Evolutionary conservation across 2,888 invertebrate species (phyloP), one percentile per base, ranked within the genome.

Genomic region (Chymomyza caudatula): DNA sequence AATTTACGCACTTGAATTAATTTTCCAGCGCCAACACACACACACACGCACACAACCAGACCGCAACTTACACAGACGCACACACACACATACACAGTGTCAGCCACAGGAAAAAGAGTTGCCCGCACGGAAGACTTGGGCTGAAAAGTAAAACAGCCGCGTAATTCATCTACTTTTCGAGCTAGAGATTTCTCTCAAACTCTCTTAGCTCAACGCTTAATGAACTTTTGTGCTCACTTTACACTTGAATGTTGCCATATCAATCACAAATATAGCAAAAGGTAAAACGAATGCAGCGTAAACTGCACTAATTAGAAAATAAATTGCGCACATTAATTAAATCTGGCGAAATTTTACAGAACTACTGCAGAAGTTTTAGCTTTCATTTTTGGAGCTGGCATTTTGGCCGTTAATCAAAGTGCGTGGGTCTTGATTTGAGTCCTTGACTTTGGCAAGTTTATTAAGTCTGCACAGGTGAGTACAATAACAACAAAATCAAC

Each of bases 1-100:
- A 74, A 85, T 86, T 86, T 82, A 86, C 83, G 72, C 79, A 76
- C 71, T 85, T 73, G 76, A 82, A 86, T 86, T 85, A 82, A 86
- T 77, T 86, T 86, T 49, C 58, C 69, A 54, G 58, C 55, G 42
- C 73, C 29, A 37, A 11, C 29, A 37, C 8, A 37, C 11, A 37
- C 11, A 37, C n/a, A n/a, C n/a, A n/a, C n/a, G n/a, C n/a, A 37
- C 29, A 37, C 29, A 11, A 11, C 29, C 29, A 55, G 15, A 55
- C 55, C 15, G 15, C 20, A 4, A 23, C 55, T 4, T 19, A 55
- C 17, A 4, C 29, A 77, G 22, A 20, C 19, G 19, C 56, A 17
- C 3, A 42, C 20, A 43, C 56, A 11, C 42, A 19, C 20, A 11
- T 1, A 42, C 19, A 57, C 13, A n/a, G 37, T 49, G 11, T 4